Evolutionary conservation across 2,113 vertebrate species (phyloP).

Genomic region (Siniperca chuatsi): DNA sequence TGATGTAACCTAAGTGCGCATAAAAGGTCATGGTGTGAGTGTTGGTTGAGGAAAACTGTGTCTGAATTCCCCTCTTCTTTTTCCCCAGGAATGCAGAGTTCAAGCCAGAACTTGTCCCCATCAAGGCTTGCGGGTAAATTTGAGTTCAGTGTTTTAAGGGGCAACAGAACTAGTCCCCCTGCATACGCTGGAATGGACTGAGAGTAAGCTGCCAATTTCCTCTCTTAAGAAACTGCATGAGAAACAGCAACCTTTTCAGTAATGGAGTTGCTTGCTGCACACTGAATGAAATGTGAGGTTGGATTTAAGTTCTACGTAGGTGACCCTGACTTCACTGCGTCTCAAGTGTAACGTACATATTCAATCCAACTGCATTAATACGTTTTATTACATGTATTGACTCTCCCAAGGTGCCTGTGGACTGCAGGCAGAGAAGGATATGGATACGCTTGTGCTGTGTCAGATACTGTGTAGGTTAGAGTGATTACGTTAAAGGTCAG

Average conservation of each 20-base stretch:
- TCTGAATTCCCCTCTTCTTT: background rate
- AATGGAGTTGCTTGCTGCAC: constrained; percentile 37
- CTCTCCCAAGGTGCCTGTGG: constrained; percentile 35
- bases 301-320: constrained; percentile 25
- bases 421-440: constrained; percentile 25
- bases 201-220: constrained; percentile 27
- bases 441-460: constrained; percentile 41
- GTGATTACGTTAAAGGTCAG: constrained; percentile 74
- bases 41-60: background rate
- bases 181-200: constrained; percentile 13
- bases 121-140: constrained; percentile 39
- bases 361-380: constrained; percentile 46
- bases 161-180: constrained; percentile 30
- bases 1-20: background rate
- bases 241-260: constrained; percentile 27
- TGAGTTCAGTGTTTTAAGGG: constrained; percentile 45
- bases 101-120: background rate
- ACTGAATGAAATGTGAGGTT: background rate
- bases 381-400: constrained; percentile 49
- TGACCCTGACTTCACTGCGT: constrained; percentile 10
- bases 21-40: background rate
- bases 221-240: constrained; percentile 23
- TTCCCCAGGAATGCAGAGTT: constrained; percentile 10
- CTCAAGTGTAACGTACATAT: constrained; percentile 47
- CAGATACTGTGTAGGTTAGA: constrained; percentile 59